Evolutionary conservation across 2,113 vertebrate species (phyloP).

Genomic region (Lasiurus borealis): DNA sequence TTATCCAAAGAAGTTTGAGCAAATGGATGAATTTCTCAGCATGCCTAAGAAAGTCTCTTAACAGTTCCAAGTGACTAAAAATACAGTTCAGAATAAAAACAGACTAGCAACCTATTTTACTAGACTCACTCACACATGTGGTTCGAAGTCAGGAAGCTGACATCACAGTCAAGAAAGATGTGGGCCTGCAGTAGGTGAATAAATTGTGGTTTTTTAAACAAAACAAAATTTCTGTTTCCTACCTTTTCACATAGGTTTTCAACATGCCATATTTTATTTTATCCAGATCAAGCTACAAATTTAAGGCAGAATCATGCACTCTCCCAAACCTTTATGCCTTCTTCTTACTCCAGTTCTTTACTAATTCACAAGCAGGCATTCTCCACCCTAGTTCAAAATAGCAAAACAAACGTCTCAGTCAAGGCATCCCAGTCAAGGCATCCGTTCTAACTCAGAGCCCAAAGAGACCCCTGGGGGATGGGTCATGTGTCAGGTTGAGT

Average conservation of each 20-base stretch:
- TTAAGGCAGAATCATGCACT: slow-evolving; percentile 24
- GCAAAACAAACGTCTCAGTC: not conserved
- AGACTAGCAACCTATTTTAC: slow-evolving; percentile 20
- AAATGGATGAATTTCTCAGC: slow-evolving; percentile 50
- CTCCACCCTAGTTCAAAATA: not conserved
- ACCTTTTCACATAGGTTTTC: slow-evolving; percentile 34
- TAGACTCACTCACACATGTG: not conserved
- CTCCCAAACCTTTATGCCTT: not conserved
- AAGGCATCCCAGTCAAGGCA: too few relatives aligned
- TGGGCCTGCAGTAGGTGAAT: not conserved
- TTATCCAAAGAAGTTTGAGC: slow-evolving; percentile 29
- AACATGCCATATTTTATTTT: slow-evolving; percentile 23
- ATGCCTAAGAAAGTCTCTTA: slow-evolving; percentile 26
- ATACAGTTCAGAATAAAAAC: slow-evolving; percentile 51
- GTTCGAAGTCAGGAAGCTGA: slow-evolving; percentile 13
- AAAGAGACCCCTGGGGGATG: not conserved
- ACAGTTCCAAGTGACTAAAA: slow-evolving; percentile 58
- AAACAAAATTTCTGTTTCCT: slow-evolving; percentile 39
- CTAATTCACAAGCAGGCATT: not conserved
- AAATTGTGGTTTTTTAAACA: not conserved
- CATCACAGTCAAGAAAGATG: slow-evolving; percentile 1
- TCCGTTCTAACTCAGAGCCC: not conserved
- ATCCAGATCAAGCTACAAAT: not conserved
- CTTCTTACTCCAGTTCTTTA: not conserved
- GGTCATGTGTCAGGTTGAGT: not conserved